phyloP scores from a whole-genome alignment of 2,797 vertebrate species.

The Enteromius afrohamiltoni region DNA sequence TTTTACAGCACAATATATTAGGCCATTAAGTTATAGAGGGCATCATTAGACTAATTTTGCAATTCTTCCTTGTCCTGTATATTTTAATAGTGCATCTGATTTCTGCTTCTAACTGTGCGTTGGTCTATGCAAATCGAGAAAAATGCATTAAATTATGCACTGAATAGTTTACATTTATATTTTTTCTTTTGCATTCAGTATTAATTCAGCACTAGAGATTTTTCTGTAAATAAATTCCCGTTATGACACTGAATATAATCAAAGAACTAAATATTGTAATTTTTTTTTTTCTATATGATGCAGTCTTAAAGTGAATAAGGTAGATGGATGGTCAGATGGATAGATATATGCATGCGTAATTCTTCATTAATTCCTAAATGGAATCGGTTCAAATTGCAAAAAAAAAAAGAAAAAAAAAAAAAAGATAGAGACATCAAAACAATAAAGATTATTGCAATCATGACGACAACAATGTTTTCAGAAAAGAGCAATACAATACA shows the following conservation, averaged over 20 bases:
- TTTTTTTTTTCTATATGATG: neutral
- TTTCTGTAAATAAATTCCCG: too few species aligned
- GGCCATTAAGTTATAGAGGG: neutral
- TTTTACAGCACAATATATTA: neutral
- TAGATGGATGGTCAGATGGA: constrained; percentile 46
- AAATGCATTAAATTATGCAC: neutral
- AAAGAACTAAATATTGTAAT: neutral
- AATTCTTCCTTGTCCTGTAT: neutral
- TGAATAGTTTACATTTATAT: neutral
- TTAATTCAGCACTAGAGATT: neutral
- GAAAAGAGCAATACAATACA: constrained; percentile 1
- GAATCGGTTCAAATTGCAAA: neutral
- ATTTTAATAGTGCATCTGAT: neutral
- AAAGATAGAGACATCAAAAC: neutral
- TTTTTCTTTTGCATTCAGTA: neutral
- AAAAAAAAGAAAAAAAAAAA: too few species aligned
- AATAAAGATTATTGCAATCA: constrained; percentile 2
- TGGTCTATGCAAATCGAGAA: neutral
- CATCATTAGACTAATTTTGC: constrained; percentile 1
- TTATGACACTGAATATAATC: neutral
- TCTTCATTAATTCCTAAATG: neutral
- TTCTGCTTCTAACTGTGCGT: neutral
- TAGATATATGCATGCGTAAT: neutral
- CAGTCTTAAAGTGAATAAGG: neutral
- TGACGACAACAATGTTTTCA: neutral